These are phyloP conservation scores for Acinonyx jubatus DNA, from an alignment of 2,113 vertebrate genomes.

Conservation along the genomic window DNA sequence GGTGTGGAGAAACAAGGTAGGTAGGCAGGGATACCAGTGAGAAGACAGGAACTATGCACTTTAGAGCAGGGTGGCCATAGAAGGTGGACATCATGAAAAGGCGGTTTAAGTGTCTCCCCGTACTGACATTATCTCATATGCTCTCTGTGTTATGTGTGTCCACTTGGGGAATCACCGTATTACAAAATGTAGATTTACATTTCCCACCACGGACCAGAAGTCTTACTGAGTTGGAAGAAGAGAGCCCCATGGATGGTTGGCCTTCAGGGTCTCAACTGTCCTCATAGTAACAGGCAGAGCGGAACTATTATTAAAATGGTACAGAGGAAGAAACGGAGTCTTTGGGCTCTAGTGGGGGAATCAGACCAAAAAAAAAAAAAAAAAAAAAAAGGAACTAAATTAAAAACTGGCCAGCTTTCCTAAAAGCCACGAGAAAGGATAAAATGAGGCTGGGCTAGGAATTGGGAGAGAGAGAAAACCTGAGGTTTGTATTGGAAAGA, in stretches of 20 bases:
- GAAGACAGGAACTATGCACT: neutral
- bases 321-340: neutral
- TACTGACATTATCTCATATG: too few relatives aligned
- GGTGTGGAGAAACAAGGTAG: too few relatives aligned
- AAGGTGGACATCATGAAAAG: neutral
- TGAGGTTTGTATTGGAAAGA: neutral
- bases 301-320: neutral
- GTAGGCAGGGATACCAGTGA: neutral
- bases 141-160: fast-evolving
- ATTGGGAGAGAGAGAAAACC: neutral
- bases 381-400: neutral
- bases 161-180: neutral
- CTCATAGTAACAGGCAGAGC: neutral
- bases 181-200: neutral
- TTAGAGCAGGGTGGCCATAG: too few relatives aligned
- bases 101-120: neutral
- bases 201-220: neutral
- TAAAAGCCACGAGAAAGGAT: neutral
- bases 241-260: neutral
- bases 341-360: neutral
- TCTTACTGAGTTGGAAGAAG: neutral
- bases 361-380: neutral
- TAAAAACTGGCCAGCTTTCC: neutral
- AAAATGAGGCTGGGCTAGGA: neutral
- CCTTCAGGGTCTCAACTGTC: neutral